Conservation (phyloP, 1,140 invertebrate species). For the Pseudobourletiella spinata region DNA sequence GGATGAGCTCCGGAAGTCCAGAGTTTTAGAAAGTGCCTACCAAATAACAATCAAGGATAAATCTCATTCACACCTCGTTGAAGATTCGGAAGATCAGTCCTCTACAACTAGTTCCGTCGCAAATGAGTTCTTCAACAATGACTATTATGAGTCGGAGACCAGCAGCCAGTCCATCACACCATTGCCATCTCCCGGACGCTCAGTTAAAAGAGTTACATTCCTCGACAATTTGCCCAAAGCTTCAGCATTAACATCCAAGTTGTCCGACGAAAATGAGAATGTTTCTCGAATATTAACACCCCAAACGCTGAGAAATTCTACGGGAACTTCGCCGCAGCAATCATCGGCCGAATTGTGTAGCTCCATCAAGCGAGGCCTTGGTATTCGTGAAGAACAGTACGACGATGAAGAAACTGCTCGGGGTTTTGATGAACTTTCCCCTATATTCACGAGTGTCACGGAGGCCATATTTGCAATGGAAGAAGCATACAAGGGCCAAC, state of each 20-base stretch:
- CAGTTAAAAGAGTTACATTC: no score
- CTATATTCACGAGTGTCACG: not conserved
- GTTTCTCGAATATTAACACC: not conserved
- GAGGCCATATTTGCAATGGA: not conserved
- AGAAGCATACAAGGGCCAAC: not conserved
- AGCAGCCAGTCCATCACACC: not conserved
- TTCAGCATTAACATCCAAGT: no score
- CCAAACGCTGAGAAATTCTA: not conserved
- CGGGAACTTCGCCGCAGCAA: not conserved
- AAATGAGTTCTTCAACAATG: conserved; percentile 1
- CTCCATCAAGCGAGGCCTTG: conserved; percentile 1
- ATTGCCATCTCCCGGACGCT: no score
- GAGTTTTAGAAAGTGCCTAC: not conserved
- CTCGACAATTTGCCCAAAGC: no score
- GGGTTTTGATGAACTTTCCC: not conserved
- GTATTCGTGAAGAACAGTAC: conserved; percentile 12
- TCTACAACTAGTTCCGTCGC: not conserved
- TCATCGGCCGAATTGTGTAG: not conserved
- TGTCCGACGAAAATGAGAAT: not conserved
- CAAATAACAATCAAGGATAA: not conserved
- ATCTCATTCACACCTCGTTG: not conserved
- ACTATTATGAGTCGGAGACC: not conserved
- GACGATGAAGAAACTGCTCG: not conserved
- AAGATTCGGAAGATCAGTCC: not conserved
- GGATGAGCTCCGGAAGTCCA: not conserved